Evolutionary conservation across 2,113 vertebrate genomes (phyloP).

Genomic region (Murina feae): DNA sequence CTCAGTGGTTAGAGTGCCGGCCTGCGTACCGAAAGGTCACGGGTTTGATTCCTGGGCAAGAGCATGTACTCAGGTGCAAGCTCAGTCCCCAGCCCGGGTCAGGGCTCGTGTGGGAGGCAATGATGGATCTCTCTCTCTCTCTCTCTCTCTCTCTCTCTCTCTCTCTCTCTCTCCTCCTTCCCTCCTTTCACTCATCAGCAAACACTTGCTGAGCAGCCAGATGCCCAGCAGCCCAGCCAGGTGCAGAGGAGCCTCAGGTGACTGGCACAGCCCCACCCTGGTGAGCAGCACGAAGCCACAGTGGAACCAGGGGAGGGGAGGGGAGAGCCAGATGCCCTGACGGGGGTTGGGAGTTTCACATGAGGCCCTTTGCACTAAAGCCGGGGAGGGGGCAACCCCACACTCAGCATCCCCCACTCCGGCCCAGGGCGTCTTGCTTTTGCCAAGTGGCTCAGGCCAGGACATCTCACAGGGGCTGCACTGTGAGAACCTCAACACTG

Average conservation of each 20-base stretch:
- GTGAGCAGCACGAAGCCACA: accelerated
- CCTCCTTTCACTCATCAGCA: too few species aligned
- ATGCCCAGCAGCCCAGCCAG: background rate
- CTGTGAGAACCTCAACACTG: accelerated
- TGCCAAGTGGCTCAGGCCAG: background rate
- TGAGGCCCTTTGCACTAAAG: background rate
- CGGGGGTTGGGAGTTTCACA: accelerated
- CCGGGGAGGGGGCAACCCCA: too few species aligned
- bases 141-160: too few species aligned
- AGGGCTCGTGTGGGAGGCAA: too few species aligned
- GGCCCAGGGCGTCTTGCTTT: background rate
- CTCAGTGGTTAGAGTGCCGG: too few species aligned
- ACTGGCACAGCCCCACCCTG: background rate
- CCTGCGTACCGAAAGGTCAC: too few species aligned
- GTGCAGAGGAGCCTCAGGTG: background rate
- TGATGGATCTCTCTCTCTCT: too few species aligned
- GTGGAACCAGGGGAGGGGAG: background rate
- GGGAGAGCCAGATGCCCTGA: accelerated
- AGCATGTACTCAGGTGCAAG: too few species aligned
- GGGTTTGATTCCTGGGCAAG: too few species aligned
- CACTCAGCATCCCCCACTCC: background rate
- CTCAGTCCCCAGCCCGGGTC: too few species aligned
- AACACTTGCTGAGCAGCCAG: background rate
- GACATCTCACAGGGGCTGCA: background rate
- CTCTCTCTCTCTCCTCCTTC: too few species aligned